Conservation (phyloP, 2,797 vertebrate species). For the Rhabdomys pumilio region DNA sequence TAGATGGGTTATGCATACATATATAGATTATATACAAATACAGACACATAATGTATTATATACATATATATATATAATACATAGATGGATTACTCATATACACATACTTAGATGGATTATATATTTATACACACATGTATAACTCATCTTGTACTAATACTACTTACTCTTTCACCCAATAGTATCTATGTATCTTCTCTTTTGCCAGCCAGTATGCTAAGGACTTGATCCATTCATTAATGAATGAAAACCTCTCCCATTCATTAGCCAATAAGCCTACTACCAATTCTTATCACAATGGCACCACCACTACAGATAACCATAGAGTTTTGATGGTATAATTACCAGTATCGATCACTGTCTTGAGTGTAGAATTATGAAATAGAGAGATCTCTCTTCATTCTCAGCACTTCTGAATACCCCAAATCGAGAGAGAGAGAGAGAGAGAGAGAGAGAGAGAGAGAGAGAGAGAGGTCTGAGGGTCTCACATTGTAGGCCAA, state of each 20-base stretch:
- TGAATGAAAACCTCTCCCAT: neutral
- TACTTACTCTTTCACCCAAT: neutral
- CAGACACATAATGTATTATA: neutral
- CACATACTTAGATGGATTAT: neutral
- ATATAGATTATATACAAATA: neutral
- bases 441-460: too few relatives aligned
- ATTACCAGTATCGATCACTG: neutral
- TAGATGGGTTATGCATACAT: neutral
- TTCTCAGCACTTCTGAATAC: neutral
- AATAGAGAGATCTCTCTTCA: neutral
- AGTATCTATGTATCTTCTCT: neutral
- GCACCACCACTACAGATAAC: too few relatives aligned
- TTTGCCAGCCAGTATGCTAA: neutral
- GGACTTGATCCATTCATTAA: neutral
- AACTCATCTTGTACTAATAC: neutral
- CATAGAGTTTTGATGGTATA: neutral
- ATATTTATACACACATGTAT: neutral
- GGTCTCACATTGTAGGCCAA: neutral
- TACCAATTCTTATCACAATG: neutral
- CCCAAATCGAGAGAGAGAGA: neutral
- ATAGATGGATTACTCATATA: neutral
- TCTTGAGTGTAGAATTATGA: neutral
- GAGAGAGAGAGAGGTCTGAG: neutral
- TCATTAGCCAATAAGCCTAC: neutral
- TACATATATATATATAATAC: neutral